These are phyloP conservation scores for Gryllus bimaculatus DNA, from an alignment of 1,140 invertebrate genomes.

Conservation along the genomic window DNA sequence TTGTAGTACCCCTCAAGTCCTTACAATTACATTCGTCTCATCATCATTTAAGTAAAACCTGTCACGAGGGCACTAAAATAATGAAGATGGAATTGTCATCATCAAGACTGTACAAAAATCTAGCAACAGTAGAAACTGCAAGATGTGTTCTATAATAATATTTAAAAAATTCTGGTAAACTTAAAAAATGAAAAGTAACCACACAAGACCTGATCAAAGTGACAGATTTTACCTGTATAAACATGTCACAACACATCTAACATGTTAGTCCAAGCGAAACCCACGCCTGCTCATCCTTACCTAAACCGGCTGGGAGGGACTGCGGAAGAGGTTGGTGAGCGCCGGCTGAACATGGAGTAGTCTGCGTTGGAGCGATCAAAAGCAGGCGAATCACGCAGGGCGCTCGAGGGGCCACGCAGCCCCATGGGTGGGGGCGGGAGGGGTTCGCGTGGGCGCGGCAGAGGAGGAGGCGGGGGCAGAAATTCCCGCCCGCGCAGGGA, in stretches of 20 bases:
- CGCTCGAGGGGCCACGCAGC: constrained; percentile 37
- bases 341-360: constrained; percentile 72
- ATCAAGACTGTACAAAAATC: too few species aligned
- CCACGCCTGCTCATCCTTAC: constrained; percentile 32
- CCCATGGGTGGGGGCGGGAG: constrained; percentile 38
- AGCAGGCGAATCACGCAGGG: constrained; percentile 10
- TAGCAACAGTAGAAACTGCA: constrained; percentile 20
- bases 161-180: constrained; percentile 19
- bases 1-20: constrained; percentile 3
- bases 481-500: constrained; percentile 52
- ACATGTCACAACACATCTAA: constrained; percentile 25
- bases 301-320: constrained; percentile 40
- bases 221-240: constrained; percentile 35
- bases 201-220: constrained; percentile 36
- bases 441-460: constrained; percentile 41
- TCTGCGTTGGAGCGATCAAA: constrained; percentile 41
- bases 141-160: constrained; percentile 21
- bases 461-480: constrained; percentile 47
- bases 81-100: too few species aligned
- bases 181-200: too few species aligned
- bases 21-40: neutral
- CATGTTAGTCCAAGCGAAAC: constrained; percentile 32
- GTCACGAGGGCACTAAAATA: constrained; percentile 16
- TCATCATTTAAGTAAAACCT: neutral
- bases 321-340: constrained; percentile 53